These are phyloP conservation scores for Phenganax marumi DNA, from an alignment of 92 coral and sea anemone species.

Conservation along the genomic window DNA sequence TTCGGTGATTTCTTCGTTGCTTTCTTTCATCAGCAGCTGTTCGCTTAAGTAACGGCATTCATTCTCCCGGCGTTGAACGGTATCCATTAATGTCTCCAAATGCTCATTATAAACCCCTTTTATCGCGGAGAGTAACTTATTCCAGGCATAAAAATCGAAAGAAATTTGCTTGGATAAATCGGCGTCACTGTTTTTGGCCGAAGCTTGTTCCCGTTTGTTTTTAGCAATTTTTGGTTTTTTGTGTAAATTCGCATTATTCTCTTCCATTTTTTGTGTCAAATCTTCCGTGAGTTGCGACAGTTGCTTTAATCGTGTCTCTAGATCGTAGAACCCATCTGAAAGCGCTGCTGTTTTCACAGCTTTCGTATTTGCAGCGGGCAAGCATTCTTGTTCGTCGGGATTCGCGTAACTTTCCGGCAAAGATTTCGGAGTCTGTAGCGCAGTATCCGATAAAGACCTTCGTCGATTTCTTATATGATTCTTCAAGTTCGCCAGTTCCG, in stretches of 20 bases:
- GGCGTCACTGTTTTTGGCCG: background rate
- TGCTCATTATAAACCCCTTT: slow-evolving; percentile 11
- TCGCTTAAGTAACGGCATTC: slow-evolving; percentile 19
- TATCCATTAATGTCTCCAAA: background rate
- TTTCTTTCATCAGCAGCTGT: slow-evolving; percentile 10
- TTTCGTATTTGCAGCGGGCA: background rate
- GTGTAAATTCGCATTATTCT: background rate
- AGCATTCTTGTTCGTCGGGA: background rate
- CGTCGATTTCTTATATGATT: background rate
- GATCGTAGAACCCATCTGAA: background rate
- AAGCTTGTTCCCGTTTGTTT: background rate
- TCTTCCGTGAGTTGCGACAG: slow-evolving; percentile 10
- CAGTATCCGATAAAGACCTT: background rate
- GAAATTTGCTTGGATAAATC: background rate
- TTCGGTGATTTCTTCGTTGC: slow-evolving; percentile 6
- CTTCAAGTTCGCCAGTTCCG: background rate
- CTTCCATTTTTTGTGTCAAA: slow-evolving; percentile 21
- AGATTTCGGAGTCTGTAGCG: background rate
- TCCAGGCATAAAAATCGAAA: background rate
- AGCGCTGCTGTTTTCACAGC: background rate
- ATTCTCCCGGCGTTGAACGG: background rate
- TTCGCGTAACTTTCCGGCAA: background rate
- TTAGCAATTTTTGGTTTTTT: background rate
- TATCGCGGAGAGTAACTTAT: slow-evolving; percentile 12
- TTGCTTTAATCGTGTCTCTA: background rate